Evolutionary conservation across 2,888 invertebrate species (phyloP), one percentile per base, ranked within the genome.

Genomic region (Hylaea fasciaria): DNA sequence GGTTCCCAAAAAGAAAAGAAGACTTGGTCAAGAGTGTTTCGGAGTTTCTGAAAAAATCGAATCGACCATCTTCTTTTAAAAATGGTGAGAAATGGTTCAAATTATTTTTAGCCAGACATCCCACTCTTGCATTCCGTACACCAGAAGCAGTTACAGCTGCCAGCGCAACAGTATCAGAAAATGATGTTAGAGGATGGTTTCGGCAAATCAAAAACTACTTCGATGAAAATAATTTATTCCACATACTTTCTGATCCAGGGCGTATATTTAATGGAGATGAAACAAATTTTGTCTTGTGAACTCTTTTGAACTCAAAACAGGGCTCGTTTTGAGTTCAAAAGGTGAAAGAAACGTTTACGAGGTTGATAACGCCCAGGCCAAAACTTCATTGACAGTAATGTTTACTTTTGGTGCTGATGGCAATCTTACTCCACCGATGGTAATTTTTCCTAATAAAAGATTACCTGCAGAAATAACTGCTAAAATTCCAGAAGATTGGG

Each of bases 361-460:
- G 66, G 71, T 85, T 29, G 82, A 82, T 41, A 72, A 74, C 29
- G 76, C 76, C 11, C 65, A 63, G 17, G 66, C 74, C 35, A 86
- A 86, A 71, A 64, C 66, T 3, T 74, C 72, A 41, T 62, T 84
- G 17, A 85, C 83, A 11, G 46, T 46, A 10, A 46, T 46, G 83
- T 82, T 82, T 57, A 78, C 81, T 17, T 83, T 84, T 69, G 67
- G 72, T 12, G 84, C 84, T 12, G 62, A 68, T 62, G 81, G 81
- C 32, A 63, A 64, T 29, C 57, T 68, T 16, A 76, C 74, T 4
- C 83, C 83, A 44, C 81, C 83, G 22, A 76, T 84, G 75, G 68
- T 86, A 4, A 74, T 85, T 29, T 82, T 73, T 61, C 80, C 81
- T 0, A 76, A 81, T 57, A 71, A 80, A 67, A 67, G 80, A 52